Percentiles rank a stretch among this genome's conserved stretches.
Evolutionary conservation across 2,113 vertebrate species (phyloP).

Genomic region (Corythaeola cristata): DNA sequence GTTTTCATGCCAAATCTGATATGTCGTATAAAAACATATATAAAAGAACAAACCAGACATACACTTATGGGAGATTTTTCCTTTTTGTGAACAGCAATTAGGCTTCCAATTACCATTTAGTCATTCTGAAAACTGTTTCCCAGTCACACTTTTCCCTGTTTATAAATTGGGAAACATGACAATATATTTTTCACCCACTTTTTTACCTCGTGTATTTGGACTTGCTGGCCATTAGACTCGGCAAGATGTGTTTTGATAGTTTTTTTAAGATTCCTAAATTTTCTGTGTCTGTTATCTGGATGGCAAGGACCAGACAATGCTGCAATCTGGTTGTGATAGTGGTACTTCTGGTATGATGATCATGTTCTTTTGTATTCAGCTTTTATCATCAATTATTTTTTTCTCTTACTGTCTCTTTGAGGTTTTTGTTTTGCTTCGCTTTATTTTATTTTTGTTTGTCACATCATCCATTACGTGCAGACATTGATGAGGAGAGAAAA

Average conservation of each 20-base stretch:
- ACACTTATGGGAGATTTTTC: background rate
- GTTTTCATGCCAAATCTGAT: background rate
- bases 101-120: background rate
- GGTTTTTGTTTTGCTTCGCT: background rate
- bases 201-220: background rate
- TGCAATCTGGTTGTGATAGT: background rate
- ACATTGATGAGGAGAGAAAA: background rate
- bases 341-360: background rate
- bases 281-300: background rate
- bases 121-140: background rate
- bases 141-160: background rate
- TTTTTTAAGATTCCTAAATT: background rate
- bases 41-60: conserved; percentile 1
- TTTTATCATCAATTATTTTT: background rate
- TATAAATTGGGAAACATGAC: background rate
- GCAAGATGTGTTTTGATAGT: background rate
- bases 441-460: background rate
- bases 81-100: background rate
- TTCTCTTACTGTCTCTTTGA: background rate
- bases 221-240: background rate
- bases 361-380: background rate
- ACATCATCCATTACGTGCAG: background rate
- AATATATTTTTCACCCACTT: background rate
- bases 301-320: background rate
- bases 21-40: background rate